Base-by-base conservation (phyloP, 2,888 invertebrate genomes). In the Dasysyrphus tricinctus region DNA sequence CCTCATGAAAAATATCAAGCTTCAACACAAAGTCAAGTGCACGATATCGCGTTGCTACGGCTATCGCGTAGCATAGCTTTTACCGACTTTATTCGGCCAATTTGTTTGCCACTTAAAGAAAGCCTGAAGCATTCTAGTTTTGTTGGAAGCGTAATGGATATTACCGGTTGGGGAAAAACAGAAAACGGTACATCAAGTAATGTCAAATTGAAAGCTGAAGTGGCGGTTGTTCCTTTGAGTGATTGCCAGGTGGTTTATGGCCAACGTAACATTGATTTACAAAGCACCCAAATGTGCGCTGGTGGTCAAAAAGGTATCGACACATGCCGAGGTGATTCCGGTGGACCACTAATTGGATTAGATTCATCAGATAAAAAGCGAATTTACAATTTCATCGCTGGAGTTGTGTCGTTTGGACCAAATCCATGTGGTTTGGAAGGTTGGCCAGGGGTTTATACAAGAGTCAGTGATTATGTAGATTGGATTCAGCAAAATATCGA, bases 21-120 rank as follows among this genome's bases (percentile, higher is more conserved):
- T 0, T 89, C 89, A 0, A 93, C 94, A 61, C 89, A 89, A 0
- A 94, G 95, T 89, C 95, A 96, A 88, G 93, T 93, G n/a, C 92
- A 96, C 89, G 97, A 97, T 89, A 96, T 97, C 57, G 97, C 96
- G 0, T 91, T 97, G 16, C 89, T 97, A 42, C 93, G 96, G 65
- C 92, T 97, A 5, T 88, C 92, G 0, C 90, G 91, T 1, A 90
- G 93, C 12, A 95, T 95, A 0, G 37, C 89, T 0, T 94, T 93
- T 88, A 94, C 93, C 77, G 94, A 93, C 89, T 95, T 91, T 85
- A 89, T 94, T n/a, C 92, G 93, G 54, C 95, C 95, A 0, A 94
- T 95, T 49, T 95, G 95, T 88, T 89, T 95, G 24, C 95, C 95
- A 5, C 88, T 89, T 6, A 89, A 88, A 14, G 54, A 89, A 0